Percentiles rank a stretch among this genome's conserved stretches.
These are phyloP conservation scores for Hofmannophila pseudospretella DNA, from an alignment of 2,888 invertebrate genomes.

Conservation along the genomic window DNA sequence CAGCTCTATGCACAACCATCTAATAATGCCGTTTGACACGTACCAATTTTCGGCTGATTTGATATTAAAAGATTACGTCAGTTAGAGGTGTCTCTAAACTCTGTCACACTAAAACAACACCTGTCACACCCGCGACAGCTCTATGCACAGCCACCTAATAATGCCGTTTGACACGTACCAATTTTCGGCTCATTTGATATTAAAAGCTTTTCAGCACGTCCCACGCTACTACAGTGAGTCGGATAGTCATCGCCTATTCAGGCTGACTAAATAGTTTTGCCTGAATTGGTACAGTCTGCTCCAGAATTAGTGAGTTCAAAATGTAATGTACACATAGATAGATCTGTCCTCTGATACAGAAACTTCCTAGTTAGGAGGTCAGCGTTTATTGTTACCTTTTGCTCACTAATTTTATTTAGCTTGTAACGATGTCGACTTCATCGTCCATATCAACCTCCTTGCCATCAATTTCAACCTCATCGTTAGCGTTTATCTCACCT, in stretches of 20 bases:
- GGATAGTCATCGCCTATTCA: conserved; percentile 45
- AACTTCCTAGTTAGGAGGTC: no score
- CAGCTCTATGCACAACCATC: conserved; percentile 25
- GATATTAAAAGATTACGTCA: conserved; percentile 76
- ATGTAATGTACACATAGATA: no score
- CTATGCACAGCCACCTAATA: conserved; percentile 49
- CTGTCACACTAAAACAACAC: conserved; percentile 14
- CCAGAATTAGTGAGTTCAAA: no score
- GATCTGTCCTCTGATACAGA: no score
- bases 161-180: conserved; percentile 72
- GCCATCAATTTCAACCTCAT: no score
- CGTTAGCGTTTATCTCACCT: no score
- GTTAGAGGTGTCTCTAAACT: no score
- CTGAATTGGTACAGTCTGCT: conserved; percentile 4
- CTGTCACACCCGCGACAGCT: conserved; percentile 20
- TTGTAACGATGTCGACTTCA: no score
- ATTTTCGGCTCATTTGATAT: conserved; percentile 77
- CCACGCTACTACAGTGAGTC: conserved; percentile 18
- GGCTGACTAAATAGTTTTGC: conserved; percentile 28
- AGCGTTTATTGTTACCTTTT: no score
- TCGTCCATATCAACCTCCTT: no score
- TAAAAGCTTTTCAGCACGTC: conserved; percentile 68
- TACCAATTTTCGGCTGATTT: conserved; percentile 77
- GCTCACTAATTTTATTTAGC: no score
- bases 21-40: conserved; percentile 73